Evolutionary conservation across 2,113 vertebrate species (phyloP).

Genomic region (Siniperca chuatsi): DNA sequence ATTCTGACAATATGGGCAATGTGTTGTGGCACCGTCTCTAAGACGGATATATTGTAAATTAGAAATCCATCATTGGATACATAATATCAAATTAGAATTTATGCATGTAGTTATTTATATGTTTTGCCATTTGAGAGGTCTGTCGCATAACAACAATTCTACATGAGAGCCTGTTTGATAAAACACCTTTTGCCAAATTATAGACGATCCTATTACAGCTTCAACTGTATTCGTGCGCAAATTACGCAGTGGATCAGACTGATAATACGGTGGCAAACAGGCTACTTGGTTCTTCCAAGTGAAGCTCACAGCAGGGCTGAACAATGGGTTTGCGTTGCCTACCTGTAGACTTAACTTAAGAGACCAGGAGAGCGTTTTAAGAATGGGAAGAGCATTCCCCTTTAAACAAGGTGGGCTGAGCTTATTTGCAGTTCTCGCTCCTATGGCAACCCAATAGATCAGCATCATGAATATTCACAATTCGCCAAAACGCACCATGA

Average conservation of each 20-base stretch:
- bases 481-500: slow-evolving; percentile 85
- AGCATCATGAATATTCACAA: slow-evolving; percentile 94
- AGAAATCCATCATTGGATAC: background rate
- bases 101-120: background rate
- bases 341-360: slow-evolving; percentile 72
- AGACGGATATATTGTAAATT: background rate
- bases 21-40: background rate
- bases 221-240: slow-evolving; percentile 42
- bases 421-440: slow-evolving; percentile 90
- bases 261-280: background rate
- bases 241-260: slow-evolving; percentile 61
- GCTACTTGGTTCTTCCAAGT: background rate
- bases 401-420: slow-evolving; percentile 94
- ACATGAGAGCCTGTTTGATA: background rate
- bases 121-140: background rate
- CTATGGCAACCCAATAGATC: slow-evolving; percentile 96
- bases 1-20: background rate
- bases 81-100: background rate
- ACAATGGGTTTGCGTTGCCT: slow-evolving; percentile 46
- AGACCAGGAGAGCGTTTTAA: slow-evolving; percentile 70
- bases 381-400: slow-evolving; percentile 80
- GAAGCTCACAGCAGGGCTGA: slow-evolving; percentile 16
- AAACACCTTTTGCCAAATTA: background rate
- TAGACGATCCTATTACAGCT: background rate
- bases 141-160: background rate